Conservation (phyloP, 2,113 vertebrate genomes). For the Eurypyga helias region DNA sequence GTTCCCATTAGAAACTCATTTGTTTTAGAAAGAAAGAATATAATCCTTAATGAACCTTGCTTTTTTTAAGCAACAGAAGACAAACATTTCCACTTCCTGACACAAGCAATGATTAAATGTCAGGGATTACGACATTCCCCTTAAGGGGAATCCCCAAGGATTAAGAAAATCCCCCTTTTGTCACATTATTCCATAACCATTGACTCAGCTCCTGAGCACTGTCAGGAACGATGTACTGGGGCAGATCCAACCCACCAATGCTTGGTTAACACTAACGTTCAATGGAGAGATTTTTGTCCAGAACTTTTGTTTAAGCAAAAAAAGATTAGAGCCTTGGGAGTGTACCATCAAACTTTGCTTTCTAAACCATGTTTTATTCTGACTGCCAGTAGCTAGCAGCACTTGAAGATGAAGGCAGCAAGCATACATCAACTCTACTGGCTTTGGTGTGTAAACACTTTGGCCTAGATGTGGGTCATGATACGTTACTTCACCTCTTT, state of each 20-base stretch:
- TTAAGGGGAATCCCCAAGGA: conserved; percentile 19
- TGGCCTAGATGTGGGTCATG: background rate
- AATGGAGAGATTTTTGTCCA: background rate
- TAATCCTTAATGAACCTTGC: conserved; percentile 14
- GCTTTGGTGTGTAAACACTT: background rate
- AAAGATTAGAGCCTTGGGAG: background rate
- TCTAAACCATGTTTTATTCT: background rate
- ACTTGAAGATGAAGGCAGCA: conserved; percentile 21
- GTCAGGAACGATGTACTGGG: background rate
- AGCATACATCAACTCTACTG: background rate
- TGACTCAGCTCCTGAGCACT: background rate
- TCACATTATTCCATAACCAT: background rate
- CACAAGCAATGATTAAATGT: conserved; percentile 36
- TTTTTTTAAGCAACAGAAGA: conserved; percentile 15
- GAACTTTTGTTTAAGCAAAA: background rate
- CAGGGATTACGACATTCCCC: conserved; percentile 2
- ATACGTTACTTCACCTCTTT: background rate
- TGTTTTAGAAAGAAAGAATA: conserved; percentile 16
- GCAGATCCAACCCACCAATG: background rate
- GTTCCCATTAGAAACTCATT: conserved; percentile 35
- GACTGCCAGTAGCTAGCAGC: background rate
- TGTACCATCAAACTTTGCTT: background rate
- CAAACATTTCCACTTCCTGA: conserved; percentile 26
- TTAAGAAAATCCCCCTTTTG: conserved; percentile 35
- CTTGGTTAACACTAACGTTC: background rate